A percentile compares a stretch with the other conserved stretches of the same genome.
These are phyloP conservation scores for Drosophila emarginata DNA, from an alignment of 2,888 invertebrate species.

Conservation along the genomic window DNA sequence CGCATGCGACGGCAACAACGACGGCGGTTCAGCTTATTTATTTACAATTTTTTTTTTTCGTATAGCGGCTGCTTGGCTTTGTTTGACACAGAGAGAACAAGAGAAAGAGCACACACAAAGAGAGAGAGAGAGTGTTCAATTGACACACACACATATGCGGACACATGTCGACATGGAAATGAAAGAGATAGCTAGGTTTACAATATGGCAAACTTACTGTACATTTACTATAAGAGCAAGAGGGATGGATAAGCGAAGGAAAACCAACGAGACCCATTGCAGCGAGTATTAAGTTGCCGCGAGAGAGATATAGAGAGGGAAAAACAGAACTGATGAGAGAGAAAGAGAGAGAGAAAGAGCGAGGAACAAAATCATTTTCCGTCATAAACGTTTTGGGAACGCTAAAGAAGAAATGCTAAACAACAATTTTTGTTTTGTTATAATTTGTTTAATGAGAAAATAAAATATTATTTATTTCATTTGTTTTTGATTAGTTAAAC, in stretches of 20 bases:
- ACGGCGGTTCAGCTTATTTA: slow-evolving; percentile 20
- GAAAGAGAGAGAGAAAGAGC: not conserved
- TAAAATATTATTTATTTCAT: not conserved
- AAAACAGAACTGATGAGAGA: not conserved
- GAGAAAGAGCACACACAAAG: slow-evolving; percentile 21
- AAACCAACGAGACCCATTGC: not conserved
- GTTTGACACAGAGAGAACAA: slow-evolving; percentile 13
- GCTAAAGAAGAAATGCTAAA: slow-evolving; percentile 2
- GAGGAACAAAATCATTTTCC: slow-evolving; percentile 5
- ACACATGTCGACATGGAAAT: slow-evolving; percentile 37
- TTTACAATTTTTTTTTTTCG: slow-evolving; percentile 39
- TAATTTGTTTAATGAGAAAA: not conserved
- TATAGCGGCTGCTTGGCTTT: slow-evolving; percentile 39
- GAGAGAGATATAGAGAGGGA: not conserved
- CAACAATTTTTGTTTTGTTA: not conserved
- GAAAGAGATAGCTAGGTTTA: slow-evolving; percentile 24
- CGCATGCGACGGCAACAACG: slow-evolving; percentile 2
- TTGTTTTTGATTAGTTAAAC: not conserved
- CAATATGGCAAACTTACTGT: not conserved
- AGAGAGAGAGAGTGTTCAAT: slow-evolving; percentile 9
- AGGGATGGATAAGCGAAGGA: slow-evolving; percentile 1
- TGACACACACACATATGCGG: slow-evolving; percentile 22
- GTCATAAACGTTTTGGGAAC: slow-evolving; percentile 5
- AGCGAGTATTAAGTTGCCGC: not conserved
- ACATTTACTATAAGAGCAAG: slow-evolving; percentile 17